Evolutionary conservation across 2,113 vertebrate genomes (phyloP).

Genomic region (Seriola quinqueradiata): DNA sequence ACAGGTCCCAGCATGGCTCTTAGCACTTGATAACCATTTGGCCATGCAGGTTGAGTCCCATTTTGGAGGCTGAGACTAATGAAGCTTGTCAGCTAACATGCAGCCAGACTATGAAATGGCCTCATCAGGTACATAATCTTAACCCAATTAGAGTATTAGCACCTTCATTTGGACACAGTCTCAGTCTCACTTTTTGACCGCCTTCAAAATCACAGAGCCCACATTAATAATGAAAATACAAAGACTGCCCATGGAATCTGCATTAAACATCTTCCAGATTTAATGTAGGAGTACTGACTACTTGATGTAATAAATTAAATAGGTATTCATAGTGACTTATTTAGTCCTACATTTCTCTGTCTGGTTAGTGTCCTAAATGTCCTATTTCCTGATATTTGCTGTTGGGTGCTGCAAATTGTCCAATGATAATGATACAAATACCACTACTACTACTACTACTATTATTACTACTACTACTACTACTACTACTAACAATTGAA

Average conservation of each 20-base stretch:
- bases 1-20: slow-evolving; percentile 75
- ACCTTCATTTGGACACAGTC: slow-evolving; percentile 57
- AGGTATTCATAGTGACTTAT: slow-evolving; percentile 2
- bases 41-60: slow-evolving; percentile 70
- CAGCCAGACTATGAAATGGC: slow-evolving; percentile 80
- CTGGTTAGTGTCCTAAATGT: background rate
- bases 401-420: background rate
- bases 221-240: slow-evolving; percentile 45
- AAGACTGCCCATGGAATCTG: slow-evolving; percentile 29
- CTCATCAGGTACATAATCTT: slow-evolving; percentile 84
- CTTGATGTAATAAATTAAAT: background rate
- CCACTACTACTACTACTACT: no score
- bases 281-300: slow-evolving; percentile 8
- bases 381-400: slow-evolving; percentile 6
- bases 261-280: slow-evolving; percentile 18
- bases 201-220: slow-evolving; percentile 33
- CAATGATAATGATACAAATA: no score
- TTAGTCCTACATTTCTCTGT: background rate
- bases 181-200: slow-evolving; percentile 42
- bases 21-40: slow-evolving; percentile 75
- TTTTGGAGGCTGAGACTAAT: slow-evolving; percentile 80
- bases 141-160: slow-evolving; percentile 75
- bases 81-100: slow-evolving; percentile 81
- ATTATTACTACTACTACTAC: no score
- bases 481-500: no score